Evolutionary conservation across 2,888 invertebrate species (phyloP), one percentile per base, ranked within the genome.

Genomic region (Drosophila nr. perissopoda): DNA sequence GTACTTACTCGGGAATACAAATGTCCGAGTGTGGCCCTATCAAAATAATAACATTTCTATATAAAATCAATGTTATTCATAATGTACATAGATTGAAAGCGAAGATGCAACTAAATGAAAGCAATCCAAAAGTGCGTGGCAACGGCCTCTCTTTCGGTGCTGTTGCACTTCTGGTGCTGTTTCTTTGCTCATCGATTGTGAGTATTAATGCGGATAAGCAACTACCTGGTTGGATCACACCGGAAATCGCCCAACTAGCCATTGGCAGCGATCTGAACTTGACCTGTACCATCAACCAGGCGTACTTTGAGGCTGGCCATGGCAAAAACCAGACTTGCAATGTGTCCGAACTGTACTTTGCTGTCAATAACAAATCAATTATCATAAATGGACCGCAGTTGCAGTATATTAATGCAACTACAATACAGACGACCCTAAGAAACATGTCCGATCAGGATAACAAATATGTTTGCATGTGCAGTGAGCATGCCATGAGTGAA

Each of bases 231-330:
- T 90, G 88, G 70, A 85, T 90, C 2, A 63, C 75, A 2, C 92
- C 92, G 4, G 66, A 69, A 4, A 75, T 64, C 18, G 83, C 87
- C 8, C 89, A 92, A 48, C 75, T 90, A 16, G 76, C 78, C 13
- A 87, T 91, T 52, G 92, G 92, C 27, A 84, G 82, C 16, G 84
- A 82, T 69, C 88, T 89, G 0, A 92, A 91, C 57, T 91, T 92
- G 36, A 91, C 83, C 48, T 92, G 92, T 71, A 88, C 84, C 49
- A 90, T 92, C 73, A 91, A 92, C 57, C 82, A 77, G 29, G 73
- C 70, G 0, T 81, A 74, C 49, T 76, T 88, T 13, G 42, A 53
- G 4, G 40, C 58, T 16, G 29, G 27, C 31, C 51, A 61, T 48
- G 4, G 42, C 7, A 51, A 21, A 1, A 38, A 31, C 0, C 72